These are phyloP conservation scores for Athetis lepigone DNA, from an alignment of 2,888 invertebrate species.

Conservation along the genomic window DNA sequence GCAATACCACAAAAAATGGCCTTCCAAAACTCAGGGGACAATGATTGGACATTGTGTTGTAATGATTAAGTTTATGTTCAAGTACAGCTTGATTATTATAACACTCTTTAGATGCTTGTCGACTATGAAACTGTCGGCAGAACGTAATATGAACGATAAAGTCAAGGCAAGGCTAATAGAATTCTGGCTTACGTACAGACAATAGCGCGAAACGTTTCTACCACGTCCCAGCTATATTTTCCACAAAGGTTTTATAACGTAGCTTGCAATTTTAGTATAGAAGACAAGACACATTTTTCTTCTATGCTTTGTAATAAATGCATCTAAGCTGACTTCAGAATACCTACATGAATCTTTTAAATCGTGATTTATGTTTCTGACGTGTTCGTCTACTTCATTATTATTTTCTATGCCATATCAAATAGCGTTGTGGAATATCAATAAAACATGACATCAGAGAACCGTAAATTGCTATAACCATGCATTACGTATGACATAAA, in stretches of 20 bases:
- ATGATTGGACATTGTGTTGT: slow-evolving; percentile 39
- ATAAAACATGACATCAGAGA: slow-evolving; percentile 54
- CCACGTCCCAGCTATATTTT: slow-evolving; percentile 39
- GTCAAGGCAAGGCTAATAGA: slow-evolving; percentile 60
- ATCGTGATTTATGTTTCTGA: slow-evolving; percentile 13
- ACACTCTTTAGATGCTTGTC: slow-evolving; percentile 31
- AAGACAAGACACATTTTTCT: slow-evolving; percentile 7
- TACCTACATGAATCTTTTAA: slow-evolving; percentile 21
- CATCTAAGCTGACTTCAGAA: slow-evolving; percentile 3
- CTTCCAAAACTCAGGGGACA: slow-evolving; percentile 44
- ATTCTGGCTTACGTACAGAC: slow-evolving; percentile 37
- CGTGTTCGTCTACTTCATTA: background rate
- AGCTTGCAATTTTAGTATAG: slow-evolving; percentile 27
- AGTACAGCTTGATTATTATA: slow-evolving; percentile 31
- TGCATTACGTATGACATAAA: slow-evolving; percentile 61
- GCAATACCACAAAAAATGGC: slow-evolving; percentile 46
- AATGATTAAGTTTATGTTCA: slow-evolving; percentile 38
- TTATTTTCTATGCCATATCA: slow-evolving; percentile 13
- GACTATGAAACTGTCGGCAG: slow-evolving; percentile 28
- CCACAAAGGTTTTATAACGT: slow-evolving; percentile 15
- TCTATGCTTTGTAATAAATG: slow-evolving; percentile 5
- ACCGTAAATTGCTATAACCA: slow-evolving; percentile 48
- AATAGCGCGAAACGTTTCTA: slow-evolving; percentile 25
- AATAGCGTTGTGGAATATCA: slow-evolving; percentile 40
- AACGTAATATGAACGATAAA: slow-evolving; percentile 49